Evolutionary conservation across 2,888 invertebrate genomes (phyloP), one percentile per base, ranked within the genome.

Genomic region (Chorisops tibialis): DNA sequence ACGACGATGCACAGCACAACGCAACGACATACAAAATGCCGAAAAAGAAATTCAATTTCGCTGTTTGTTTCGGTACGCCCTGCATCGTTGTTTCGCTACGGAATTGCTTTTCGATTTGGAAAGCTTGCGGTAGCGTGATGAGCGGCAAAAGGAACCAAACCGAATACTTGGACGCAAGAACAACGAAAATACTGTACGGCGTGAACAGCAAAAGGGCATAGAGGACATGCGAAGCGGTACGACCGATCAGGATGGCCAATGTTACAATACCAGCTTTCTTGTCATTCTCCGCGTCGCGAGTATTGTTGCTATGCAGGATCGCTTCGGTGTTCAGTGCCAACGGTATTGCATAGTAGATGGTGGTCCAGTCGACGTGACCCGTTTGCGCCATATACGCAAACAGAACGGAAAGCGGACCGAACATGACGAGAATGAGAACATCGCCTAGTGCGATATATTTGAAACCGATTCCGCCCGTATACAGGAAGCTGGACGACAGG

Each of bases 391-490:
- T 85, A 73, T 91, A 96, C 2, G 96, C 91, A 79, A 96, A 96
- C 16, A 96, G 83, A 18, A 96, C 95, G 19, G 93, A 91, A 19
- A 96, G 87, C 5, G 96, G 96, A 2, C 96, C 96, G 79, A 96
- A 96, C 72, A 94, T 89, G 63, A 96, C 86, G 71, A 96, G 83
- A 70, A 96, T 90, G 67, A 96, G 81, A 58, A 96, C 87, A 79
- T 96, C 96, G 58, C 96, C 96, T 49, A 96, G 80, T 3, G 95
- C 96, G 70, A 96, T 94, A 74, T 96, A 96, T 77, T 96, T 96
- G 62, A 96, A 83, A 63, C 96, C 96, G 69, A 96, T 91, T 50
- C 96, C 96, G 62, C 96, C 96, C 1, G 96, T 96, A 72, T 96
- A 96, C n/a, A 96, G 81, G 79, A 96, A 96, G 67, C 95, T 95